Percentiles rank a stretch among this genome's conserved stretches.
Evolutionary conservation across 1,140 invertebrate species (phyloP).

Genomic region (Phthorimaea operculella): DNA sequence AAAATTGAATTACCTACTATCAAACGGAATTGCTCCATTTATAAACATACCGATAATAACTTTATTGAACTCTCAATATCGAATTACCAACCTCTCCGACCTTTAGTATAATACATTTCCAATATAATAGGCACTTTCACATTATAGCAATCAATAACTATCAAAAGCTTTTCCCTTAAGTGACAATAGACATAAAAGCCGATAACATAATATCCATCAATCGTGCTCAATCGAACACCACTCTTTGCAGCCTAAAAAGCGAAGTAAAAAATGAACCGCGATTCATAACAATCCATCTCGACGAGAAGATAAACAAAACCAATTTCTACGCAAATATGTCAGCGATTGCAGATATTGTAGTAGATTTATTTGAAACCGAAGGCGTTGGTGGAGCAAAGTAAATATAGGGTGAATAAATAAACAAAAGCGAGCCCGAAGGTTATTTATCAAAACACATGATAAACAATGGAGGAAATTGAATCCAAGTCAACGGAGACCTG

Average conservation of each 20-base stretch:
- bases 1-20: too few relatives aligned
- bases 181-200: background rate
- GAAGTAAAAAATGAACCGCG: conserved; percentile 16
- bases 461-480: conserved; percentile 65
- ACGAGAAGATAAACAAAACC: conserved; percentile 47
- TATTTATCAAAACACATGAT: conserved; percentile 63
- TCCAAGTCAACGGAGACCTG: conserved; percentile 53
- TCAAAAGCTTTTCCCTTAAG: background rate
- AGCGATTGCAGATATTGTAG: conserved; percentile 32
- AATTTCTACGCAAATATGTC: conserved; percentile 54
- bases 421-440: conserved; percentile 32
- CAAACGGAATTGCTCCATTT: too few relatives aligned
- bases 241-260: background rate
- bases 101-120: too few relatives aligned
- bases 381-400: conserved; percentile 33
- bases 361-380: conserved; percentile 54
- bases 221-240: background rate
- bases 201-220: background rate
- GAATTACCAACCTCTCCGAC: too few relatives aligned
- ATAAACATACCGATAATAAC: too few relatives aligned
- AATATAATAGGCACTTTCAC: too few relatives aligned
- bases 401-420: conserved; percentile 13
- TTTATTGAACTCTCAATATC: too few relatives aligned
- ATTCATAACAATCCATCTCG: conserved; percentile 44
- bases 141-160: background rate